Percentiles rank a stretch among this genome's conserved stretches.
Conservation (phyloP, 2,797 vertebrate genomes). For the Tangara arthus region DNA sequence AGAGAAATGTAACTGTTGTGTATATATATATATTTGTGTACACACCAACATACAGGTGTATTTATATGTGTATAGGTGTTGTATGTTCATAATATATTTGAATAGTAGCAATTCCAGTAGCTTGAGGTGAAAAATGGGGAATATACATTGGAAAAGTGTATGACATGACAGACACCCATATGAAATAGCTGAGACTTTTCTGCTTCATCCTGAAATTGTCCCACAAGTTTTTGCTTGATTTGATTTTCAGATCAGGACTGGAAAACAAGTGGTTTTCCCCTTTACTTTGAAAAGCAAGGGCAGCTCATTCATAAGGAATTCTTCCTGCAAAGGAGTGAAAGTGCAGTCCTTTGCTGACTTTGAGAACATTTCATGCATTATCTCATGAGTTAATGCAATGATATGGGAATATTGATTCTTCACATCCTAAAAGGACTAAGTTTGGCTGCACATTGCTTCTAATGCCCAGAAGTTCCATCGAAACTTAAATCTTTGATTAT, state of each 20-base stretch:
- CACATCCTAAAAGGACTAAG: conserved; percentile 10
- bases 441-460: conserved; percentile 12
- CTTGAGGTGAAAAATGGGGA: background rate
- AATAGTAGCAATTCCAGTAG: background rate
- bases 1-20: background rate
- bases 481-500: conserved; percentile 45
- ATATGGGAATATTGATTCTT: conserved; percentile 27
- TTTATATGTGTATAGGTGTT: background rate
- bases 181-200: background rate
- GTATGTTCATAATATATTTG: background rate
- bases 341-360: background rate
- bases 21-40: background rate
- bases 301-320: background rate
- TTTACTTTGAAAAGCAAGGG: background rate
- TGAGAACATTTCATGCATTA: conserved; percentile 13
- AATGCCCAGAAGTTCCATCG: conserved; percentile 29
- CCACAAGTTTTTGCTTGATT: background rate
- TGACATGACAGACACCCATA: background rate
- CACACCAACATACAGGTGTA: no score
- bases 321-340: background rate
- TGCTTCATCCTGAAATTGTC: background rate
- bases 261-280: background rate
- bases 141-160: background rate
- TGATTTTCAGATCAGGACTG: background rate
- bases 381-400: conserved; percentile 12